Conservation (phyloP, 2,113 vertebrate genomes). For the Gallinago undulata region DNA sequence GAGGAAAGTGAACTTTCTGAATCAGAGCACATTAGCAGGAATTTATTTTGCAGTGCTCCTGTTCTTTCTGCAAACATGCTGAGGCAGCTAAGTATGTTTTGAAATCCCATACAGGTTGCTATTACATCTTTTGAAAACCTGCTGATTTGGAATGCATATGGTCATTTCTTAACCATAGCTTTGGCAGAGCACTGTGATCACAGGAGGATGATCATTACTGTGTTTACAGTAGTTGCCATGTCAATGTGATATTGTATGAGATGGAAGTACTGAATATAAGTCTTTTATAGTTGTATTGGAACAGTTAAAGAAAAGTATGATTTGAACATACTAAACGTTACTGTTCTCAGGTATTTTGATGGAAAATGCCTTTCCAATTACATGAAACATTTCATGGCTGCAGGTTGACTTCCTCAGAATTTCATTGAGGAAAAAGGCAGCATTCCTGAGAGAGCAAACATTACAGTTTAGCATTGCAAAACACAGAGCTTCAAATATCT, state of each 20-base stretch:
- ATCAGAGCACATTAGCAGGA: neutral
- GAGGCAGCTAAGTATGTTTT: neutral
- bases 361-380: neutral
- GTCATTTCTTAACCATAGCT: constrained; percentile 11
- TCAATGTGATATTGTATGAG: neutral
- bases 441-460: neutral
- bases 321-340: neutral
- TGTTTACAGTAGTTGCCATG: neutral
- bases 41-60: neutral
- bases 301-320: neutral
- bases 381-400: neutral
- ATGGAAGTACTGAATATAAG: neutral
- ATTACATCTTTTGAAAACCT: neutral
- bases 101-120: neutral
- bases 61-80: neutral
- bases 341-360: neutral
- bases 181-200: neutral
- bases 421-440: neutral
- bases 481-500: neutral
- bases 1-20: neutral
- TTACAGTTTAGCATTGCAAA: neutral
- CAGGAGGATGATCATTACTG: neutral
- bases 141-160: neutral
- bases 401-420: neutral
- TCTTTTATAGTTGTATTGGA: neutral